phyloP scores from a whole-genome alignment of 2,113 vertebrate species.

The Hassar affinis region DNA sequence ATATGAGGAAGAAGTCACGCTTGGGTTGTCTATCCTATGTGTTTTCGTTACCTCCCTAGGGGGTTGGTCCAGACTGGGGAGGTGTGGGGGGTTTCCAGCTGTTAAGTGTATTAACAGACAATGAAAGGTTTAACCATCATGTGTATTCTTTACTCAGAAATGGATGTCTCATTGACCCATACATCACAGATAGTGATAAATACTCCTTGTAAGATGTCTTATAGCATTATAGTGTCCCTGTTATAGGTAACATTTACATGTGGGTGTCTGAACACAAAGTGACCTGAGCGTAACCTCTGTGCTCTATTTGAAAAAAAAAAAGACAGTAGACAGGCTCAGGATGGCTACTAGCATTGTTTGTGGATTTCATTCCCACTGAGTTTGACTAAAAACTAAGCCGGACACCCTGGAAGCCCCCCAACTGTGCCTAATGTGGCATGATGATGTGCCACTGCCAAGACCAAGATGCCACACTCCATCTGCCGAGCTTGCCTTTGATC shows the following conservation, averaged over 20 bases:
- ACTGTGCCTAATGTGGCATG: constrained; percentile 57
- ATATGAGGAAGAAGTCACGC: not conserved
- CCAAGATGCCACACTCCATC: constrained; percentile 66
- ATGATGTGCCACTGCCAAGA: constrained; percentile 60
- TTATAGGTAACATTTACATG: not conserved
- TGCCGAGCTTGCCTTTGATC: constrained; percentile 63
- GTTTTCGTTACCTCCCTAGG: constrained; percentile 50
- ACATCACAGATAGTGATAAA: not conserved
- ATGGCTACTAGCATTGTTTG: not conserved
- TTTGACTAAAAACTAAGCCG: constrained; percentile 22
- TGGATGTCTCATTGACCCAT: not conserved
- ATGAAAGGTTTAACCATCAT: not conserved
- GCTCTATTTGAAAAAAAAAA: not conserved
- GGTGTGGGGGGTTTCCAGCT: constrained; percentile 55
- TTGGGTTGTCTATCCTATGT: constrained; percentile 11
- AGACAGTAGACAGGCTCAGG: not conserved
- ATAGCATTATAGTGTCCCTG: not conserved
- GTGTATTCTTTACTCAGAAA: not conserved
- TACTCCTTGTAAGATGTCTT: not conserved
- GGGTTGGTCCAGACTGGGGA: constrained; percentile 51
- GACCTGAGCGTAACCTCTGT: not conserved
- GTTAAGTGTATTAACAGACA: constrained; percentile 24
- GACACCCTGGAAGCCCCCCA: not conserved
- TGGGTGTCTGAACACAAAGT: not conserved
- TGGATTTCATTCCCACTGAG: not conserved